phyloP scores from a whole-genome alignment of 2,113 vertebrate species.

The Callipepla californica region DNA sequence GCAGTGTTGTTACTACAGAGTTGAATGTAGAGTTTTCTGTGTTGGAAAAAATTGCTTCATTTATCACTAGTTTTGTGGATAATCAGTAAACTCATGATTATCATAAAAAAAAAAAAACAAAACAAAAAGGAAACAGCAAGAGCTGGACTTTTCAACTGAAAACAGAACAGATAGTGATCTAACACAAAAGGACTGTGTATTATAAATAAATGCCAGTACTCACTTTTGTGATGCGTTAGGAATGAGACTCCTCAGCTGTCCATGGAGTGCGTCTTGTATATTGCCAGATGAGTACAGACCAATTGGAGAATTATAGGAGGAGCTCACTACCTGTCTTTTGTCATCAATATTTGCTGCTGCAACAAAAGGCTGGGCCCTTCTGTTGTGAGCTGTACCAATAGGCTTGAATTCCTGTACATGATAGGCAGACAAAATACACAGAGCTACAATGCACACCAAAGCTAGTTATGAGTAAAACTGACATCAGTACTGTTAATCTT shows the following conservation, averaged over 20 bases:
- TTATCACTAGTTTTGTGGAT: not conserved
- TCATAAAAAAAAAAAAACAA: not conserved
- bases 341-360: constrained; percentile 96
- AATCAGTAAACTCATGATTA: not conserved
- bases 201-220: constrained; percentile 69
- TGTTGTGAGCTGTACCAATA: constrained; percentile 92
- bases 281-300: constrained; percentile 98
- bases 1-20: not conserved
- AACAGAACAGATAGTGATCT: not conserved
- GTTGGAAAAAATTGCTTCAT: not conserved
- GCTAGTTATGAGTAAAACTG: constrained; percentile 65
- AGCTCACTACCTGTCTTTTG: constrained; percentile 96
- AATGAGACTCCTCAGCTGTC: constrained; percentile 92
- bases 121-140: constrained; percentile 66
- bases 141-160: constrained; percentile 76
- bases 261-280: constrained; percentile 95
- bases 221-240: constrained; percentile 86
- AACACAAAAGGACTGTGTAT: not conserved
- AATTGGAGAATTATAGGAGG: constrained; percentile 97
- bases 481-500: constrained; percentile 64
- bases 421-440: constrained; percentile 85
- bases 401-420: constrained; percentile 90
- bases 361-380: constrained; percentile 93
- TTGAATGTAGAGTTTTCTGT: not conserved
- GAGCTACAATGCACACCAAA: constrained; percentile 81